Conservation (phyloP, 2,888 invertebrate genomes). For the Perizoma flavofasciatum region DNA sequence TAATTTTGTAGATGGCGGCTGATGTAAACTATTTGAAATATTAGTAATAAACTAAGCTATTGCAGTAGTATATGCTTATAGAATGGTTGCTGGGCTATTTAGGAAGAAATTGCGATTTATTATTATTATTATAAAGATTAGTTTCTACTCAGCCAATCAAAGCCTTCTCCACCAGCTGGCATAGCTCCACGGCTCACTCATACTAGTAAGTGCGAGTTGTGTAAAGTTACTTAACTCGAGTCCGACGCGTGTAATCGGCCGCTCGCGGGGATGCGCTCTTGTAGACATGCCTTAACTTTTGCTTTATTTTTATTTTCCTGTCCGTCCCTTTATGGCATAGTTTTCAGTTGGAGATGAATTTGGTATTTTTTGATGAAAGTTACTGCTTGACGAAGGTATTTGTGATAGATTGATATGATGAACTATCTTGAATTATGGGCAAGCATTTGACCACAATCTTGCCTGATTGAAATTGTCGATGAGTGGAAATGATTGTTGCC, state of each 20-base stretch:
- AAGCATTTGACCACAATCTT: too few relatives aligned
- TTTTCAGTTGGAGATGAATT: constrained; percentile 11
- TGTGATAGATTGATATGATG: neutral
- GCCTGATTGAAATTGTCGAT: too few relatives aligned
- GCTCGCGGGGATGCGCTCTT: constrained; percentile 24
- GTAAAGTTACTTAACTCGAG: constrained; percentile 41
- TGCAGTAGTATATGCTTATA: too few relatives aligned
- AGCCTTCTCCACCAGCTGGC: neutral
- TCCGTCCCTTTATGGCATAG: constrained; percentile 8
- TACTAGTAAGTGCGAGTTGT: constrained; percentile 31
- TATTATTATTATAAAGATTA: too few relatives aligned
- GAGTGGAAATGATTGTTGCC: too few relatives aligned
- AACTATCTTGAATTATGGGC: neutral
- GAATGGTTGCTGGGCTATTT: too few relatives aligned
- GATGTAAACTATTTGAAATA: too few relatives aligned
- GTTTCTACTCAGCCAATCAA: too few relatives aligned
- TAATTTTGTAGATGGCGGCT: too few relatives aligned
- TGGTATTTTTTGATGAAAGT: neutral
- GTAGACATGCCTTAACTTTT: constrained; percentile 27
- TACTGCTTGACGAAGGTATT: neutral
- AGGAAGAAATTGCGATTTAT: too few relatives aligned
- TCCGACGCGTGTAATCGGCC: constrained; percentile 33
- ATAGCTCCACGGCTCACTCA: constrained; percentile 11
- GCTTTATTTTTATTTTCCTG: constrained; percentile 19
- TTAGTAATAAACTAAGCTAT: too few relatives aligned